phyloP scores from a whole-genome alignment of 2,113 vertebrate species.

The Neofelis nebulosa region DNA sequence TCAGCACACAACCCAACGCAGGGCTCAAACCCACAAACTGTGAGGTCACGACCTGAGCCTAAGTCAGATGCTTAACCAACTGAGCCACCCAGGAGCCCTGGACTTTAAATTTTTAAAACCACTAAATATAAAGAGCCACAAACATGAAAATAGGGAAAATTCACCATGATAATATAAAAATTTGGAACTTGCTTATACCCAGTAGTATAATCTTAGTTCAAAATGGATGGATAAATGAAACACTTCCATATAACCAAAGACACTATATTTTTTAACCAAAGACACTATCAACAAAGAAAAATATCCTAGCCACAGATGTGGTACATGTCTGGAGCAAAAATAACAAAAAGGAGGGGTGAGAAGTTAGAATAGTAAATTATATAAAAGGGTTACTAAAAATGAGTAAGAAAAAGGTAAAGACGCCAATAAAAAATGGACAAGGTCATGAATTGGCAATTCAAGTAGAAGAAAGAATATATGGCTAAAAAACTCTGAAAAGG shows the following conservation, averaged over 20 bases:
- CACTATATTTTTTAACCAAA: neutral
- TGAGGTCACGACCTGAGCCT: neutral
- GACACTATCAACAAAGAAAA: neutral
- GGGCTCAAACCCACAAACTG: neutral
- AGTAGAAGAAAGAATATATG: conserved; percentile 9
- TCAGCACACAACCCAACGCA: neutral
- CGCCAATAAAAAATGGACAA: conserved; percentile 22
- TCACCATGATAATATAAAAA: conserved; percentile 22
- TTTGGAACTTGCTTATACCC: neutral
- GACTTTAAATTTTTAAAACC: neutral
- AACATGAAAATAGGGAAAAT: neutral
- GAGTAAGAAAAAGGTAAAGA: neutral
- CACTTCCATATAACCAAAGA: neutral
- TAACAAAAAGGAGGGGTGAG: neutral
- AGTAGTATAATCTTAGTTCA: neutral
- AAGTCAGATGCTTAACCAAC: neutral
- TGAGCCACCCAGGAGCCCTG: neutral
- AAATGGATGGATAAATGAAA: neutral
- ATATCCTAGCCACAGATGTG: neutral
- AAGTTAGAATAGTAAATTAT: neutral
- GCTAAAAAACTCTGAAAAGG: conserved; percentile 5
- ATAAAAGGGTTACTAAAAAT: conserved; percentile 29
- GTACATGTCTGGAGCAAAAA: neutral
- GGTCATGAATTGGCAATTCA: neutral
- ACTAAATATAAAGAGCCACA: neutral